Conservation (phyloP, 2,113 vertebrate genomes). For the Odocoileus virginianus region DNA sequence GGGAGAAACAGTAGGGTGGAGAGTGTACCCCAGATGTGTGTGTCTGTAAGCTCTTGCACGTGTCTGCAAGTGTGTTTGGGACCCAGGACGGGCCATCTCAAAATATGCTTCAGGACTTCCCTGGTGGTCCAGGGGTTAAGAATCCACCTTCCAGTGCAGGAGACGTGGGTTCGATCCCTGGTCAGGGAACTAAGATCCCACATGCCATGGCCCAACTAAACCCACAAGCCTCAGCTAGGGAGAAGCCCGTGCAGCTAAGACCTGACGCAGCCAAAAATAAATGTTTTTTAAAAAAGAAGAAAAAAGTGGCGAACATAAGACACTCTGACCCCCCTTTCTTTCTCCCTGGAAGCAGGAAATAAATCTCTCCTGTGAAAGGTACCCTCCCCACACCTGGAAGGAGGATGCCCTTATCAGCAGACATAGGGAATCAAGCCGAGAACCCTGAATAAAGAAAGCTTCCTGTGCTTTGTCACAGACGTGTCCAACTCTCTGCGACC, state of each 20-base stretch:
- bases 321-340: not conserved
- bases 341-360: not conserved
- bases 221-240: not conserved
- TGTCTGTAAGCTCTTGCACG: not conserved
- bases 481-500: not conserved
- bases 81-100: not conserved
- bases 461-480: not conserved
- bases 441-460: not conserved
- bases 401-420: not conserved
- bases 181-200: not conserved
- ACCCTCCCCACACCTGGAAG: not conserved
- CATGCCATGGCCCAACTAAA: fast-evolving
- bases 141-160: not conserved
- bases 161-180: fast-evolving
- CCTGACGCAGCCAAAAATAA: not conserved
- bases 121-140: not conserved
- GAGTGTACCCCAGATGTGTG: not conserved
- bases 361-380: not conserved
- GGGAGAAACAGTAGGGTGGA: not conserved
- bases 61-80: not conserved
- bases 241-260: not conserved
- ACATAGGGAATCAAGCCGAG: not conserved
- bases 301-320: not conserved
- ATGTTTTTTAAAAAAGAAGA: not conserved
- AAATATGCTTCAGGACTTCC: not conserved